phyloP scores from a whole-genome alignment of 1,140 invertebrate species.

The Streblospio benedicti region DNA sequence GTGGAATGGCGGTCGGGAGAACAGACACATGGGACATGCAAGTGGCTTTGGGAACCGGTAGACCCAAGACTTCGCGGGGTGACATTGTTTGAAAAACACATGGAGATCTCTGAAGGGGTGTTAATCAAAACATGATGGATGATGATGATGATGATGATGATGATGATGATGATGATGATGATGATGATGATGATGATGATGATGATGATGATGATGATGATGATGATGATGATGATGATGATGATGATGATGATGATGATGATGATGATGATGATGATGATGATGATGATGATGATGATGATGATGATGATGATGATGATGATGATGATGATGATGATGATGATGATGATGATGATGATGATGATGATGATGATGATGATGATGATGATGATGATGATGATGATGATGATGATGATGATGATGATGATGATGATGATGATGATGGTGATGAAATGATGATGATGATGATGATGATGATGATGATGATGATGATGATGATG shows the following conservation, averaged over 20 bases:
- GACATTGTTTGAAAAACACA: no score
- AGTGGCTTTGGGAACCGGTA: no score
- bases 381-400: neutral
- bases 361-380: neutral
- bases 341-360: neutral
- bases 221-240: constrained; percentile 7
- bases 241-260: constrained; percentile 8
- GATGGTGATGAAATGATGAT: neutral
- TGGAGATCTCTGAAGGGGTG: no score
- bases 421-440: neutral
- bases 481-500: neutral
- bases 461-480: neutral
- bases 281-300: neutral
- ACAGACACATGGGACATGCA: no score
- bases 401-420: neutral
- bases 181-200: neutral
- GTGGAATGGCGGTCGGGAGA: no score
- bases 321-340: constrained; percentile 1
- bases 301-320: neutral
- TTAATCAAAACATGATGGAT: neutral
- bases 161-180: neutral
- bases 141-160: neutral
- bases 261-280: constrained; percentile 7
- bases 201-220: neutral
- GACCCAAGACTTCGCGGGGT: no score